Percentiles rank a stretch among this genome's conserved stretches.
Conservation (phyloP, 2,797 vertebrate genomes). For the Eptatretus atami region DNA sequence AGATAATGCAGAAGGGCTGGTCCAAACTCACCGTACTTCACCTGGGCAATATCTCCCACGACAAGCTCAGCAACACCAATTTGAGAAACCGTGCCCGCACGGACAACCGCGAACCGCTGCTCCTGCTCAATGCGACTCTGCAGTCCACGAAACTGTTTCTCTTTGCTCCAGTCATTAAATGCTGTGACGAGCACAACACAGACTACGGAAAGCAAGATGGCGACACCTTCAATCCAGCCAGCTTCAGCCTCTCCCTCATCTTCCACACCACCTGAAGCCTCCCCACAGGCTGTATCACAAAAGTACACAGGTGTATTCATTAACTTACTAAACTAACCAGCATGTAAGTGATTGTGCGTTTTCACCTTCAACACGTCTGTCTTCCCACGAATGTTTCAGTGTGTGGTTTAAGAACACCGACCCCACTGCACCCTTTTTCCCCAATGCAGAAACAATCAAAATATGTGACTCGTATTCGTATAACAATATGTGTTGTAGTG, state of each 20-base stretch:
- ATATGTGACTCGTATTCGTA: too few relatives aligned
- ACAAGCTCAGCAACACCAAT: conserved; percentile 76
- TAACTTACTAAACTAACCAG: too few relatives aligned
- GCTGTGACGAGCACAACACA: conserved; percentile 83
- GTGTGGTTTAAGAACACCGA: too few relatives aligned
- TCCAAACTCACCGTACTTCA: conserved; percentile 62
- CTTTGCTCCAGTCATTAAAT: conserved; percentile 95
- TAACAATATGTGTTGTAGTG: too few relatives aligned
- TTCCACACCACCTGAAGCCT: conserved; percentile 18
- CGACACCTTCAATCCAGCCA: conserved; percentile 82
- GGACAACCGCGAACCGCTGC: conserved; percentile 75
- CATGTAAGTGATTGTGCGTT: too few relatives aligned
- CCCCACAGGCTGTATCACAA: conserved; percentile 28
- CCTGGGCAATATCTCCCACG: conserved; percentile 73
- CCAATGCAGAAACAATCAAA: too few relatives aligned
- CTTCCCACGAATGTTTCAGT: too few relatives aligned
- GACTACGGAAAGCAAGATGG: conserved; percentile 71
- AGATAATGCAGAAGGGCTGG: too few relatives aligned
- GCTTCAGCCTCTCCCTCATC: conserved; percentile 61
- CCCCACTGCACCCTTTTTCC: too few relatives aligned
- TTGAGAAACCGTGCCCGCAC: conserved; percentile 84
- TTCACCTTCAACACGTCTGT: too few relatives aligned
- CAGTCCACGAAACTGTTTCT: conserved; percentile 82
- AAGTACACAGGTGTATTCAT: too few relatives aligned
- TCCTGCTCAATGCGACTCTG: conserved; percentile 88